These are phyloP conservation scores for Epinotia nisella DNA, from an alignment of 2,888 invertebrate genomes.

Conservation along the genomic window DNA sequence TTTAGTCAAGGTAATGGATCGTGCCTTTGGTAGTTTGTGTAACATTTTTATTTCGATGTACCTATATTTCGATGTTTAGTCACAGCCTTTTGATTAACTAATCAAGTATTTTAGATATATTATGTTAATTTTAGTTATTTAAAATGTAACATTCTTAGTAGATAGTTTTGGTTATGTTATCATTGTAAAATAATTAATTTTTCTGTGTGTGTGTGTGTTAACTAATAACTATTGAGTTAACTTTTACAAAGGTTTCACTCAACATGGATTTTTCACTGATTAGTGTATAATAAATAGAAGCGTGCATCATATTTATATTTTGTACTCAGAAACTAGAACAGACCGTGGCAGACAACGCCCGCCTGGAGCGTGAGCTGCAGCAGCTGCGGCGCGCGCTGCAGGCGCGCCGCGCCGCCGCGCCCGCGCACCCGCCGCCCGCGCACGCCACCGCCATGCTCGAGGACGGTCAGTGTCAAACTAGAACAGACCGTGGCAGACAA, in stretches of 20 bases:
- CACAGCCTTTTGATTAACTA: not conserved
- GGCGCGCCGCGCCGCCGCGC: slow-evolving; percentile 85
- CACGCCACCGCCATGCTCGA: slow-evolving; percentile 88
- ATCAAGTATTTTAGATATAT: not conserved
- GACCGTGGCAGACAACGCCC: slow-evolving; percentile 95
- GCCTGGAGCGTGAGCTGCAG: slow-evolving; percentile 94
- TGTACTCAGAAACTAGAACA: slow-evolving; percentile 93
- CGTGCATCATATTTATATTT: not conserved
- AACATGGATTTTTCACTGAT: not conserved
- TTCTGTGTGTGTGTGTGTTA: not conserved
- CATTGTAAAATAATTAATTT: not conserved
- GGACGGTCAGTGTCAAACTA: slow-evolving; percentile 74
- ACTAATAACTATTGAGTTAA: not conserved
- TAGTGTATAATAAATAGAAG: not conserved
- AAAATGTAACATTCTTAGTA: slow-evolving; percentile 1
- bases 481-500: too few species aligned
- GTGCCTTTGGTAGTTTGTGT: slow-evolving; percentile 20
- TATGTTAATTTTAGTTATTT: not conserved
- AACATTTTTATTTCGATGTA: not conserved
- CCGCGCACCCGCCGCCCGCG: slow-evolving; percentile 52
- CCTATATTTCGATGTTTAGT: not conserved
- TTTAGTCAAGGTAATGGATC: slow-evolving; percentile 36
- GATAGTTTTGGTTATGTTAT: not conserved
- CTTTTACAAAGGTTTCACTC: not conserved
- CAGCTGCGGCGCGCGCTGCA: slow-evolving; percentile 93